These are phyloP conservation scores for Papilio machaon DNA, from an alignment of 1,140 invertebrate genomes.

Conservation along the genomic window DNA sequence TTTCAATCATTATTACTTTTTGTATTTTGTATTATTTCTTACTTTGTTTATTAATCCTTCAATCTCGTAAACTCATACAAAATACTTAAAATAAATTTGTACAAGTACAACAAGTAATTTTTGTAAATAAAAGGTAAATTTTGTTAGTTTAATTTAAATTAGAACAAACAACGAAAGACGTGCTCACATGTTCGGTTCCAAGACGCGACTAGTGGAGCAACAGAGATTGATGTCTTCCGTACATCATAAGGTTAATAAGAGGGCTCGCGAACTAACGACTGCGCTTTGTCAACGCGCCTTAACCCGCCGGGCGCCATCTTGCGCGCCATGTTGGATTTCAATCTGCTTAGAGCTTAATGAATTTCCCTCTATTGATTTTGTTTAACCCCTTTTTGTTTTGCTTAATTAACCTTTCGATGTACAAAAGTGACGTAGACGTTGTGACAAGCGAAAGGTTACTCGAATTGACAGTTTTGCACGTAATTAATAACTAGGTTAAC, in stretches of 20 bases:
- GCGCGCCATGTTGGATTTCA: slow-evolving; percentile 78
- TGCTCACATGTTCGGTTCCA: slow-evolving; percentile 15
- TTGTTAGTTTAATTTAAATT: slow-evolving; percentile 2
- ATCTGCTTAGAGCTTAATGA: slow-evolving; percentile 81
- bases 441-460: slow-evolving; percentile 54
- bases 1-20: background rate
- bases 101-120: too few species aligned
- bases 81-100: background rate
- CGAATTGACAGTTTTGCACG: slow-evolving; percentile 39
- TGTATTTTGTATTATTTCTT: background rate
- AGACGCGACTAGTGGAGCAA: slow-evolving; percentile 34
- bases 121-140: background rate
- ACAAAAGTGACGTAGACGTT: slow-evolving; percentile 55
- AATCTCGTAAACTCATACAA: background rate
- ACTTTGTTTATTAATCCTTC: background rate
- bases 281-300: slow-evolving; percentile 79
- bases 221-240: slow-evolving; percentile 72
- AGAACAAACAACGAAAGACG: slow-evolving; percentile 2
- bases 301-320: slow-evolving; percentile 76
- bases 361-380: slow-evolving; percentile 81
- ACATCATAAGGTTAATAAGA: slow-evolving; percentile 82
- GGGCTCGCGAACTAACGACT: slow-evolving; percentile 78
- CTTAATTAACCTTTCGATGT: slow-evolving; percentile 80
- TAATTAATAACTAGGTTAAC: slow-evolving; percentile 23
- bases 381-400: slow-evolving; percentile 82